Base-by-base conservation (phyloP, 2,888 invertebrate species). In the Peribatodes rhomboidaria region DNA sequence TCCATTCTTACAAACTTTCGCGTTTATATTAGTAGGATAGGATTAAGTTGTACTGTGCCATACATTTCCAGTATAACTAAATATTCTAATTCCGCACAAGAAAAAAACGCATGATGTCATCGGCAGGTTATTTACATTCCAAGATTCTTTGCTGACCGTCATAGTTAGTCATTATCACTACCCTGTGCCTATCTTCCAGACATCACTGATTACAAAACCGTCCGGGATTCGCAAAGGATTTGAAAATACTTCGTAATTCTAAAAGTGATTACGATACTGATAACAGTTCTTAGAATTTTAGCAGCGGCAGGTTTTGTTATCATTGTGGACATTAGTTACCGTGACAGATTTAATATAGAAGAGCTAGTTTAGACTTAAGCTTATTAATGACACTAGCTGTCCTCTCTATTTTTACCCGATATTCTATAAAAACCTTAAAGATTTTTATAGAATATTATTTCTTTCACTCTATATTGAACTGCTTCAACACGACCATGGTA, bases 181-280 rank as follows among this genome's bases (percentile, higher is more conserved):
- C n/a, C n/a, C n/a, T n/a, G n/a, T n/a, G n/a, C 33, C 18, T 66
- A 58, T 61, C 61, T 31, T 2, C 2, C 18, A 31, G 54, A 49
- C 55, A 52, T 55, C 47, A 20, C 11, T 39, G 55, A 54, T 57
- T 37, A 61, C 11, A 16, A 31, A 35, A 31, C 41, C 10, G 39
- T 53, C 46, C 20, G 58, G 37, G 18, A 55, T 59, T 60, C 44
- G 64, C 59, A 64, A 55, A 55, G 44, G 22, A 58, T 58, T 55
- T 18, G 6, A 47, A 33, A 13, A 20, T 62, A 27, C 27, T 27
- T 27, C 2, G 27, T 27, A 27, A 27, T 35, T n/a, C 13, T n/a
- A n/a, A n/a, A 52, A 31, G 14, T 22, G 41, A 44, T 62, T 37
- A 50, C 1, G 10, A 18, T n/a, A 33, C 37, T 47, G 46, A 37